Conservation (phyloP, 2,888 invertebrate species). For the Himalopsyche tibetana region DNA sequence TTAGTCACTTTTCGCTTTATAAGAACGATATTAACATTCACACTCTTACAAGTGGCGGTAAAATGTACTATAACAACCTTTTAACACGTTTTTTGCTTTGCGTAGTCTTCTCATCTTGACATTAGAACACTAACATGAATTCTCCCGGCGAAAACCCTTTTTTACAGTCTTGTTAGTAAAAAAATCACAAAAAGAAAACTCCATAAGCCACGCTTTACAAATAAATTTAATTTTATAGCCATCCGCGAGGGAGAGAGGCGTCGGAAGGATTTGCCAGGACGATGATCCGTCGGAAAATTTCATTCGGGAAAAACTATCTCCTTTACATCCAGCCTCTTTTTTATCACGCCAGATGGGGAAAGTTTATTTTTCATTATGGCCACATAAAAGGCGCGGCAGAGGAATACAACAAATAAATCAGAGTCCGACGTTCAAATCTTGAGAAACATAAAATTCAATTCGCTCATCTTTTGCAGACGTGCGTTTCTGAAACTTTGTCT, state of each 20-base stretch:
- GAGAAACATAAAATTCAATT: constrained; percentile 57
- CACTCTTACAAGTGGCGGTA: no score
- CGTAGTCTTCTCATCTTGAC: not conserved
- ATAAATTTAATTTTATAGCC: constrained; percentile 26
- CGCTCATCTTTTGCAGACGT: constrained; percentile 38
- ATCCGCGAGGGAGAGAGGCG: not conserved
- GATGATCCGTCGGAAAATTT: constrained; percentile 19
- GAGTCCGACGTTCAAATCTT: constrained; percentile 55
- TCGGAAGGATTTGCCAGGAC: constrained; percentile 6
- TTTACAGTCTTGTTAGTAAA: constrained; percentile 37
- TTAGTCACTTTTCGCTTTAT: no score
- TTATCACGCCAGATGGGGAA: constrained; percentile 29
- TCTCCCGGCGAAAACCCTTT: not conserved
- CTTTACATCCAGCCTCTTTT: not conserved
- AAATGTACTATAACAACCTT: no score
- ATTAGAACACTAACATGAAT: not conserved
- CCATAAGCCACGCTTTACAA: constrained; percentile 22
- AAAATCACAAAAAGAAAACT: not conserved
- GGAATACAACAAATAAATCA: constrained; percentile 57
- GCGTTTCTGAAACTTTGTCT: not conserved
- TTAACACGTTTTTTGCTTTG: not conserved
- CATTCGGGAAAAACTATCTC: constrained; percentile 15
- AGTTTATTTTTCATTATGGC: constrained; percentile 56
- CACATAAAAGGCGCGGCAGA: constrained; percentile 36
- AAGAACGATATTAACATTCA: no score